Conservation (phyloP, 2,888 invertebrate species). For the Mythimna vitellina region DNA sequence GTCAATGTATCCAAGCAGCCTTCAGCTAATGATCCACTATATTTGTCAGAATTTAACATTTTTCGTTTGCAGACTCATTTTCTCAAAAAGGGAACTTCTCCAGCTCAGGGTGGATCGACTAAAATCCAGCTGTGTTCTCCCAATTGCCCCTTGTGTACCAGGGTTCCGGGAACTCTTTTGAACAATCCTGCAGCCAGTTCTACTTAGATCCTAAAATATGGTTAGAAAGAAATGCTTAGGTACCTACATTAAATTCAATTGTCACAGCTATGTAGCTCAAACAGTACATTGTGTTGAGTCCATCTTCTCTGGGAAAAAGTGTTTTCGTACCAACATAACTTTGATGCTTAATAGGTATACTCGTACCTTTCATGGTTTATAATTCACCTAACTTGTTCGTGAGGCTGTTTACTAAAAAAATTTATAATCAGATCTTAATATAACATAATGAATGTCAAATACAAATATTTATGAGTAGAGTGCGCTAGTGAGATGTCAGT, state of each 20-base stretch:
- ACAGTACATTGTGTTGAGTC: too few species aligned
- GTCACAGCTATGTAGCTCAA: neutral
- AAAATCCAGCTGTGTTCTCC: too few species aligned
- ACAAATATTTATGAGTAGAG: conserved; percentile 1
- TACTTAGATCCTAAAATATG: neutral
- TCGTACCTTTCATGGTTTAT: neutral
- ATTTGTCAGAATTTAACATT: neutral
- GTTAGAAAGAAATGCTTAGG: neutral
- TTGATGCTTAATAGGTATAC: neutral
- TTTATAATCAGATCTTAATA: neutral
- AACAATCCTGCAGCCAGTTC: too few species aligned
- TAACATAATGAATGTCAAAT: neutral
- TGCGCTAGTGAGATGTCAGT: conserved; percentile 15
- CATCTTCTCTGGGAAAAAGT: neutral
- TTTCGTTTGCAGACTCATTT: neutral
- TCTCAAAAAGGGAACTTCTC: too few species aligned
- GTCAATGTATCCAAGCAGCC: neutral
- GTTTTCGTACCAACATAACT: neutral
- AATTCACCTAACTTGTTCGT: neutral
- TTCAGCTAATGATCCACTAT: conserved; percentile 2
- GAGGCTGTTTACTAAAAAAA: neutral
- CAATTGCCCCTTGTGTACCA: too few species aligned
- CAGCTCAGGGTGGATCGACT: too few species aligned
- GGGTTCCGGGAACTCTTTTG: too few species aligned
- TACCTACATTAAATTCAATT: neutral